phyloP scores from a whole-genome alignment of 2,113 vertebrate species.

The Myodes glareolus region DNA sequence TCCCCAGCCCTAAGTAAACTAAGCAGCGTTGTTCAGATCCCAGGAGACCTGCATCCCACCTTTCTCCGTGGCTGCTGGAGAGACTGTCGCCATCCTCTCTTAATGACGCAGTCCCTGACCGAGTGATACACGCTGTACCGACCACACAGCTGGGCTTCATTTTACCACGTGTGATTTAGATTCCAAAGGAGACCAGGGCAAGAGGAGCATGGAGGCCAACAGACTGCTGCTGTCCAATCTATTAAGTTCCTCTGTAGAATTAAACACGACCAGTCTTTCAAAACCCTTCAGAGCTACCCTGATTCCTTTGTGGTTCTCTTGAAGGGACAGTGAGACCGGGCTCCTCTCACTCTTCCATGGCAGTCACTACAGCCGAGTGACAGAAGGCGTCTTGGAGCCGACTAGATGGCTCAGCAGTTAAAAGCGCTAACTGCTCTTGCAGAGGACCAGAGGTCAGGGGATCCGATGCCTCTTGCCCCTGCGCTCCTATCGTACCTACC shows the following conservation, averaged over 20 bases:
- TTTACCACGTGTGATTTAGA: not conserved
- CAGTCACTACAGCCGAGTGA: not conserved
- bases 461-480: not conserved
- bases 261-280: not conserved
- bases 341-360: not conserved
- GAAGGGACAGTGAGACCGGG: not conserved
- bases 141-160: not conserved
- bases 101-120: too few species aligned
- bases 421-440: not conserved
- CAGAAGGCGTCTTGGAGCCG: not conserved
- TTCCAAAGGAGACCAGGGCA: not conserved
- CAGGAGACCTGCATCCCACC: not conserved
- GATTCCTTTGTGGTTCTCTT: not conserved
- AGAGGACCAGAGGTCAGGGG: not conserved
- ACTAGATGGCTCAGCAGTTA: not conserved
- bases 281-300: not conserved
- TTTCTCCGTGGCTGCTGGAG: not conserved
- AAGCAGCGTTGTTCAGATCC: too few species aligned
- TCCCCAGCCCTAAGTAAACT: too few species aligned
- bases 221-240: not conserved
- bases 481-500: not conserved
- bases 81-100: not conserved
- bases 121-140: not conserved
- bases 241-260: not conserved
- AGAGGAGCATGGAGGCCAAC: not conserved